Conservation (phyloP, 2,113 vertebrate genomes). For the Barbus barbus region DNA sequence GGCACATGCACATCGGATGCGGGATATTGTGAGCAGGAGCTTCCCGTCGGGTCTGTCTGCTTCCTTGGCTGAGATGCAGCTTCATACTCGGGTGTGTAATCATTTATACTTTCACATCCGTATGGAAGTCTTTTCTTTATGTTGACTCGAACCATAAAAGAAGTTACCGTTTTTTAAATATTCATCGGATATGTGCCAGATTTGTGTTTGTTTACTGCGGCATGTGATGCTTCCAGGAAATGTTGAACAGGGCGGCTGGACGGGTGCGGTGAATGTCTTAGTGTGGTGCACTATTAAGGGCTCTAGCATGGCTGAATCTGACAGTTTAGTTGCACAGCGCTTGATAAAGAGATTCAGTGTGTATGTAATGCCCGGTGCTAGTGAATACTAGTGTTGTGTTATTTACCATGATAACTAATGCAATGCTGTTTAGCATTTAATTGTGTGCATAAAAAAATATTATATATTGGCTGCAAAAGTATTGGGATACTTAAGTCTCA, state of each 20-base stretch:
- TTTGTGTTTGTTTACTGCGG: not conserved
- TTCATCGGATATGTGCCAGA: not conserved
- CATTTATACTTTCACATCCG: not conserved
- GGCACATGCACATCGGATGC: constrained; percentile 56
- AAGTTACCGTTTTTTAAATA: not conserved
- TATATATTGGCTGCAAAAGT: not conserved
- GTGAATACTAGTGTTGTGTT: not conserved
- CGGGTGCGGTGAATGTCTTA: not conserved
- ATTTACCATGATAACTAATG: not conserved
- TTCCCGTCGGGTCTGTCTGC: constrained; percentile 52
- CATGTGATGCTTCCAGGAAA: not conserved
- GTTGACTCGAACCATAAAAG: not conserved
- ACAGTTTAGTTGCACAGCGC: not conserved
- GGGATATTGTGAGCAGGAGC: constrained; percentile 56
- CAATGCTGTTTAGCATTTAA: not conserved
- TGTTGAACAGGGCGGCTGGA: too few species aligned
- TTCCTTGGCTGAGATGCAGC: not conserved
- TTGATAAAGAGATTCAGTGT: not conserved
- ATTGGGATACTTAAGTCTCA: not conserved
- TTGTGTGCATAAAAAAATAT: not conserved
- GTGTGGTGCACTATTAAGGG: not conserved
- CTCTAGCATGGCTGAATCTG: not conserved
- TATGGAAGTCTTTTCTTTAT: not conserved
- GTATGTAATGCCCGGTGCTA: not conserved
- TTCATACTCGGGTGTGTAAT: constrained; percentile 21